Base-by-base conservation (phyloP, 2,797 vertebrate genomes). In the Amniataba percoides region DNA sequence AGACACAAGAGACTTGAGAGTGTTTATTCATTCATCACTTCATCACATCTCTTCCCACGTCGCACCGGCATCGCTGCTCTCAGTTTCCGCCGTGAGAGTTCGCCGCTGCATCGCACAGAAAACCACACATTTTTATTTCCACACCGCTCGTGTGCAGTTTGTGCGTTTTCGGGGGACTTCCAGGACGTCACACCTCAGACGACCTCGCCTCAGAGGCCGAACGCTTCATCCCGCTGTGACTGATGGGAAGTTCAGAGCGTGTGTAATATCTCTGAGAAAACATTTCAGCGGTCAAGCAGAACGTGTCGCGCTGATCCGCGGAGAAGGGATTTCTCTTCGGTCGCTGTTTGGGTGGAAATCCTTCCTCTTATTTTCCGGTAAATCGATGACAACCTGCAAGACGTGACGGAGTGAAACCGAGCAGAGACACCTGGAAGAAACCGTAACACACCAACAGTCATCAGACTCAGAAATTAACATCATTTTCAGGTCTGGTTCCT, bases 191-290 rank as follows among this genome's bases (percentile, higher is more conserved):
- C n/a, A 58, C 46, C 60, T 53, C 45, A 48, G 51, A n/a, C 7
- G n/a, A n/a, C n/a, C n/a, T 45, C 31, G 3, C 49, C 78, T 77
- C 27, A 19, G 78, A 72, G 55, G 75, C 76, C 70, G 82, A 82
- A 63, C 43, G 21, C 74, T 8, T 64, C 67, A 56, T 66, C 77
- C 80, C 68, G 70, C 87, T 64, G 75, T 73, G 81, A 84, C 80
- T 80, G 86, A 86, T 86, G 84, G 80, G 71, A 87, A 86, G 75
- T 78, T 86, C 82, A 78, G 52, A 23, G 64, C 36, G 55, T 77
- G 71, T 82, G 75, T 84, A 71, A 79, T 76, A 71, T 82, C 71
- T 83, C 51, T 0, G 52, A 46, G 68, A 71, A 80, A 80, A 72
- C 75, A 71, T 77, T 68, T 73, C 68, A 23, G 77, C 8, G 76